Evolutionary conservation across 2,797 vertebrate species (phyloP).

Genomic region (Podargus strigoides): DNA sequence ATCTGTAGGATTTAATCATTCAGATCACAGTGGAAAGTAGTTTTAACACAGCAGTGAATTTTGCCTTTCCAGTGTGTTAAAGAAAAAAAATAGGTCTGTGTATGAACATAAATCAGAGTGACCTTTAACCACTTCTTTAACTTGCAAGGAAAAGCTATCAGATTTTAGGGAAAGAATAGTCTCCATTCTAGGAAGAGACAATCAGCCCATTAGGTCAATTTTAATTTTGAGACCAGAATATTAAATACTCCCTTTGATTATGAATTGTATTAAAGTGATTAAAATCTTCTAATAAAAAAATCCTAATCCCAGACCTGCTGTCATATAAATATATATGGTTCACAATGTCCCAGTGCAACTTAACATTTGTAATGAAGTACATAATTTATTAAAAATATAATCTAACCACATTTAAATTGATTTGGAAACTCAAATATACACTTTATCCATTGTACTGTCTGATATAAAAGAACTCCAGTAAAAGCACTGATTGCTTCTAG

Average conservation of each 20-base stretch:
- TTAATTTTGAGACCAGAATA: conserved; percentile 42
- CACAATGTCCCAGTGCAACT: neutral
- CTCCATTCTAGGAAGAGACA: neutral
- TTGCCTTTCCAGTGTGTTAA: neutral
- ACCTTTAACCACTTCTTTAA: conserved; percentile 31
- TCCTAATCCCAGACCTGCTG: neutral
- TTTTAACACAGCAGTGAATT: conserved; percentile 52
- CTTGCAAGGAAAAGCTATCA: conserved; percentile 3
- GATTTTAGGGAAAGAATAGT: conserved; percentile 11
- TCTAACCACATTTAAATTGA: neutral
- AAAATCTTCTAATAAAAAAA: conserved; percentile 34
- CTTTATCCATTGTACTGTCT: neutral
- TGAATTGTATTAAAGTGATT: conserved; percentile 42
- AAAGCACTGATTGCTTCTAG: neutral
- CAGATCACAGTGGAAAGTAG: conserved; percentile 38
- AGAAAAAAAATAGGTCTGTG: neutral
- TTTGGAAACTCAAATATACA: neutral
- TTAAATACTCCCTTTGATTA: conserved; percentile 31
- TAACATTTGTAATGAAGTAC: neutral
- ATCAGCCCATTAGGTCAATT: conserved; percentile 17
- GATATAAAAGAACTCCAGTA: neutral
- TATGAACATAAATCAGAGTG: conserved; percentile 38
- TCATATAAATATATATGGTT: neutral
- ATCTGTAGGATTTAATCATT: conserved; percentile 3
- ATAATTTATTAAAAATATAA: conserved; percentile 21